Evolutionary conservation across 2,888 invertebrate genomes (phyloP).

Genomic region (Cerastoderma edule): DNA sequence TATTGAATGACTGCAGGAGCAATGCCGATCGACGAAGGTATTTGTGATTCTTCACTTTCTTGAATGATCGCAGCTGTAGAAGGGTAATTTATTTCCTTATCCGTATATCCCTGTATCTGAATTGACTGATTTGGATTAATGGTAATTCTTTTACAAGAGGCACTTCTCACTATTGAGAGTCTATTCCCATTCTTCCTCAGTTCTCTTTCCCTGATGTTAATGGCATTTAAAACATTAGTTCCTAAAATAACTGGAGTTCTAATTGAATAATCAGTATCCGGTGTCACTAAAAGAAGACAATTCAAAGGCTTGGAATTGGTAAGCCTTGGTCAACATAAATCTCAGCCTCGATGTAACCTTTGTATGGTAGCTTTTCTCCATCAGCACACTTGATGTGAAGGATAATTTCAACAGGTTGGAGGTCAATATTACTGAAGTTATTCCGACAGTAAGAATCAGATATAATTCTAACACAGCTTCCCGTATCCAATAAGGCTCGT

Average conservation of each 20-base stretch:
- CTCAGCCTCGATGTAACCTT: conserved; percentile 22
- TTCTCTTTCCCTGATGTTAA: background rate
- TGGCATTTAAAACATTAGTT: conserved; percentile 42
- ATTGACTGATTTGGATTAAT: conserved; percentile 16
- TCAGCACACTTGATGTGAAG: conserved; percentile 32
- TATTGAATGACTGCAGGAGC: conserved; percentile 19
- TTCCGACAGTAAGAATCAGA: conserved; percentile 11
- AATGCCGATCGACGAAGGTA: conserved; percentile 18
- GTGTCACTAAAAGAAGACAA: conserved; percentile 26
- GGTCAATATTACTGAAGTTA: background rate
- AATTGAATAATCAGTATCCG: conserved; percentile 26
- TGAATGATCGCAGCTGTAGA: conserved; percentile 18
- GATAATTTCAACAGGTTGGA: conserved; percentile 1
- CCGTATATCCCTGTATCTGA: conserved; percentile 8
- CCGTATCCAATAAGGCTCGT: conserved; percentile 35
- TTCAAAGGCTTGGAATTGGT: background rate
- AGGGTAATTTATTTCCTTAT: conserved; percentile 13
- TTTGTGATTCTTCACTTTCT: conserved; percentile 4
- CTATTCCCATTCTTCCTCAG: conserved; percentile 24
- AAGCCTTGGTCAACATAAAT: background rate
- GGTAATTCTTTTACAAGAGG: background rate
- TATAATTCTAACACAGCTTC: conserved; percentile 16
- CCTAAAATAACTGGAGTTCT: conserved; percentile 49
- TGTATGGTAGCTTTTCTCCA: conserved; percentile 30
- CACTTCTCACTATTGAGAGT: conserved; percentile 19